Percentiles rank a stretch among this genome's conserved stretches.
Conservation (phyloP, 2,888 invertebrate genomes). For the Phymatocera aterrima region DNA sequence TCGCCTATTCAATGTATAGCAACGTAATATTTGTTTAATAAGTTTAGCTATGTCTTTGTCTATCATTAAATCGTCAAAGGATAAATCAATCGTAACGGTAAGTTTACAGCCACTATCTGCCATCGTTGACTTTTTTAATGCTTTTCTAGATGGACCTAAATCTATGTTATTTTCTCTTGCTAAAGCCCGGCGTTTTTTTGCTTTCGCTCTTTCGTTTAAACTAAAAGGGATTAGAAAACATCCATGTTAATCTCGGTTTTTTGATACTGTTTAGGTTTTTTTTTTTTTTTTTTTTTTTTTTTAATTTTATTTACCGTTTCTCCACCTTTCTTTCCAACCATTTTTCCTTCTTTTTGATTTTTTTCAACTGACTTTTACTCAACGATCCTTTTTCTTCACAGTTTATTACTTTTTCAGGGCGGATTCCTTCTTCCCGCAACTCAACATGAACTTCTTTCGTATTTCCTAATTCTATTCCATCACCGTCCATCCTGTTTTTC, state of each 20-base stretch:
- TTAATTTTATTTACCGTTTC: slow-evolving; percentile 76
- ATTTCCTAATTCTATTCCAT: background rate
- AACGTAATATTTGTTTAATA: slow-evolving; percentile 91
- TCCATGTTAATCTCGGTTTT: slow-evolving; percentile 25
- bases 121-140: slow-evolving; percentile 85
- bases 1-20: slow-evolving; percentile 93
- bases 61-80: slow-evolving; percentile 94
- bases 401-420: background rate
- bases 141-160: slow-evolving; percentile 87
- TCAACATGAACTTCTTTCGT: background rate
- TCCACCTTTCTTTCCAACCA: slow-evolving; percentile 84
- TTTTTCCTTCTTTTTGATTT: slow-evolving; percentile 82
- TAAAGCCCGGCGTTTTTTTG: slow-evolving; percentile 82
- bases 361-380: slow-evolving; percentile 82
- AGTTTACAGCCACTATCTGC: slow-evolving; percentile 82
- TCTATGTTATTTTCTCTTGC: slow-evolving; percentile 85
- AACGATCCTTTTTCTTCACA: slow-evolving; percentile 45
- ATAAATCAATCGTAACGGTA: slow-evolving; percentile 90
- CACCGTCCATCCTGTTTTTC: background rate
- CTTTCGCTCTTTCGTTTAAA: slow-evolving; percentile 83
- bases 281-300: background rate
- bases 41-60: slow-evolving; percentile 92
- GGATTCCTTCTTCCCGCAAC: background rate
- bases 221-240: slow-evolving; percentile 57
- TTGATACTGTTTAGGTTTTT: background rate